Evolutionary conservation across 2,888 invertebrate genomes (phyloP), one percentile per base, ranked within the genome.

Genomic region (Meiosimyza platycephala): DNA sequence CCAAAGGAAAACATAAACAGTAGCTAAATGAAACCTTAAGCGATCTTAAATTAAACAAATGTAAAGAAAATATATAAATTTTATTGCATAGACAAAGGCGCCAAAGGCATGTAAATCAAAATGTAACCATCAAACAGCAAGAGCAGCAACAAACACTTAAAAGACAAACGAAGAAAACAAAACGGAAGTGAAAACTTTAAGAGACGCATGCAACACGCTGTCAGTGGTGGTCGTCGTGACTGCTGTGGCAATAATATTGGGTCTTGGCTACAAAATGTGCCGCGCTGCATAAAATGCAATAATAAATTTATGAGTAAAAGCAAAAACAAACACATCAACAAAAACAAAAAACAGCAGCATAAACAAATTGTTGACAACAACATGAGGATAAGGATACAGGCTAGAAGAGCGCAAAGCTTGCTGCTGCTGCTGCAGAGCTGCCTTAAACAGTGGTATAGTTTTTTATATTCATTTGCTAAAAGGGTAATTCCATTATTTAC

Each of bases 131-230:
- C 54, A 16, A 18, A 16, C 54, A 54, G n/a, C n/a, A 63, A 40
- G 12, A 60, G 15, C 40, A 60, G 40, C 33, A 33, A 62, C 62
- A 63, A 65, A 18, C 13, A 13, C 48, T 50, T 64, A 48, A n/a
- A n/a, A 48, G 18, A 6, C 18, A 15, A 64, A 22, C 48, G 16
- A 40, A 47, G 15, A 47, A 40, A 50, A 50, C 13, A 60, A 60
- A 60, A 40, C 22, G 60, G 60, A 18, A 60, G 60, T 60, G 60
- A 60, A 60, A 18, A 60, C 28, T 54, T 54, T n/a, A 16, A 54
- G 54, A 54, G 54, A 54, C n/a, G 13, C 54, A 4, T 40, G 40
- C 40, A 40, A 40, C 54, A 12, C 12, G 7, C 40, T 60, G 28
- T 33, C 15, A 40, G 40, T 60, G 60, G 60, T 40, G 60, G 60